These are phyloP conservation scores for Drosophila nannoptera DNA, from an alignment of 1,140 invertebrate species.

Conservation along the genomic window DNA sequence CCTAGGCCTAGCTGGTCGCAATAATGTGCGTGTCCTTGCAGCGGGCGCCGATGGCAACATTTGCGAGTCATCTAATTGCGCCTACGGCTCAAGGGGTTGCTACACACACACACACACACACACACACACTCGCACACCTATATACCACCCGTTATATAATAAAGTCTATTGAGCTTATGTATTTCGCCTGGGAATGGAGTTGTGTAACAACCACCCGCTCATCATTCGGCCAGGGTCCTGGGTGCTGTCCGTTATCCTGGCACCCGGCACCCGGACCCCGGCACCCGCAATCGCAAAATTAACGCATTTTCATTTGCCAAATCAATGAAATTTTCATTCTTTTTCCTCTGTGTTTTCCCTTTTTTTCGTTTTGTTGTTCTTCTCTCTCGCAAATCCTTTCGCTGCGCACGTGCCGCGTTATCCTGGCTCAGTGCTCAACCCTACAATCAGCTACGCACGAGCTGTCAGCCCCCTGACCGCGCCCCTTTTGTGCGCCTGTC, in stretches of 20 bases:
- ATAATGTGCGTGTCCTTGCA: constrained; percentile 24
- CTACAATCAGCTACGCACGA: constrained; percentile 63
- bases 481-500: constrained; percentile 62
- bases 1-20: too few relatives aligned
- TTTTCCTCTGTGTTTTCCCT: constrained; percentile 9
- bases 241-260: not conserved
- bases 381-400: constrained; percentile 55
- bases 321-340: constrained; percentile 47
- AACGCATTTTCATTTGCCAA: constrained; percentile 44
- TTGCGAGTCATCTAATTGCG: constrained; percentile 52
- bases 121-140: too few relatives aligned
- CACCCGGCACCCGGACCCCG: constrained; percentile 7
- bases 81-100: constrained; percentile 60
- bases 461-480: constrained; percentile 33
- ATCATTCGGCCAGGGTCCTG: constrained; percentile 2
- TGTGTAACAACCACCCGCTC: constrained; percentile 36
- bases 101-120: not conserved
- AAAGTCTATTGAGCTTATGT: constrained; percentile 3
- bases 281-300: constrained; percentile 45
- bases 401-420: constrained; percentile 60
- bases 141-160: too few relatives aligned
- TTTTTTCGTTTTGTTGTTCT: constrained; percentile 2
- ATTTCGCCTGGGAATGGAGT: constrained; percentile 11
- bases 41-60: constrained; percentile 25
- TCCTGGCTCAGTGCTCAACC: constrained; percentile 46